These are phyloP conservation scores for Lasioglossum figueresi DNA, from an alignment of 2,888 invertebrate species.

Conservation along the genomic window DNA sequence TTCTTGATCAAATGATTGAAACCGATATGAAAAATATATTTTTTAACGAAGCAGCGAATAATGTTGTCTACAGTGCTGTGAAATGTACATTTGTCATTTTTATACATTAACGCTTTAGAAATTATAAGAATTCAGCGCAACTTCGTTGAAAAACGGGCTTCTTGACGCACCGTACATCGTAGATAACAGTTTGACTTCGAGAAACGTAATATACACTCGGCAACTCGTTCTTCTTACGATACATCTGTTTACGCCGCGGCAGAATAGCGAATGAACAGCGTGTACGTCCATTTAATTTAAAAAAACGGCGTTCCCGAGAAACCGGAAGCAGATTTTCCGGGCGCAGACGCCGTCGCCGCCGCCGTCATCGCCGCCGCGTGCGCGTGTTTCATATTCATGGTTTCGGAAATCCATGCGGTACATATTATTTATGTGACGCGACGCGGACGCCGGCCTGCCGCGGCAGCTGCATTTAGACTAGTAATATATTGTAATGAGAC, in stretches of 20 bases:
- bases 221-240: background rate
- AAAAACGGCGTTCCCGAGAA: constrained; percentile 10
- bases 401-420: constrained; percentile 45
- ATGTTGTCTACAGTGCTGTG: no score
- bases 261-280: background rate
- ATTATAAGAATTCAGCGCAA: no score
- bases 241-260: background rate
- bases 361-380: background rate
- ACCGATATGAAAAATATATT: no score
- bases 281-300: constrained; percentile 25
- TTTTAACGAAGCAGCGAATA: no score
- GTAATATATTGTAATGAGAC: constrained; percentile 60
- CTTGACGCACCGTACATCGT: background rate
- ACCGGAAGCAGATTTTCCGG: constrained; percentile 23
- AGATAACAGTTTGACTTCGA: background rate
- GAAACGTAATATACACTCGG: background rate
- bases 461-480: constrained; percentile 43
- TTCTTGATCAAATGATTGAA: no score
- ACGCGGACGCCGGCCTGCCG: constrained; percentile 33
- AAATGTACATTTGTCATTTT: no score
- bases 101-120: no score
- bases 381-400: constrained; percentile 49
- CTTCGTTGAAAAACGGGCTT: background rate
- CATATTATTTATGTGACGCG: constrained; percentile 51
- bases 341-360: constrained; percentile 11